phyloP scores from a whole-genome alignment of 2,888 invertebrate genomes.

The Pandemis corylana region DNA sequence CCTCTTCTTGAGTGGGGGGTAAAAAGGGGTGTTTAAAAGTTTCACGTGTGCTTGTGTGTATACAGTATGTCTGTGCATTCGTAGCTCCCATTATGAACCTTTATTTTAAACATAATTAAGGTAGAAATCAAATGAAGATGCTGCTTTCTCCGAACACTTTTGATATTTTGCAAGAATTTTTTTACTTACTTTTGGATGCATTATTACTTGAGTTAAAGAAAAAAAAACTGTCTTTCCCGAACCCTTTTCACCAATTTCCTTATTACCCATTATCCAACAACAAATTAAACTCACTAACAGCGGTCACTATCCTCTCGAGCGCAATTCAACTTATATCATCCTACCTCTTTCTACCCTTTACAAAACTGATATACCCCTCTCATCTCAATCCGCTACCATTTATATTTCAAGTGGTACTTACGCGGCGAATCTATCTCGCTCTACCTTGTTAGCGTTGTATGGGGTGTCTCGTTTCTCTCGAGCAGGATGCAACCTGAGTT shows the following conservation, averaged over 20 bases:
- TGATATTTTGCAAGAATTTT: too few relatives aligned
- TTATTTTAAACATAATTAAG: too few relatives aligned
- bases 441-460: constrained; percentile 46
- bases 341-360: constrained; percentile 41
- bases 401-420: constrained; percentile 76
- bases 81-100: too few relatives aligned
- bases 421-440: constrained; percentile 59
- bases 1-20: too few relatives aligned
- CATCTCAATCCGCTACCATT: constrained; percentile 77
- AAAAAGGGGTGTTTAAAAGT: too few relatives aligned
- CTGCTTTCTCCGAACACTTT: too few relatives aligned
- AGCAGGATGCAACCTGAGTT: constrained; percentile 44
- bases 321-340: constrained; percentile 29
- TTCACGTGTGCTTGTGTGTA: too few relatives aligned
- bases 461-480: constrained; percentile 32
- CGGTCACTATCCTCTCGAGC: constrained; percentile 45
- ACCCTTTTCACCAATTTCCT: constrained; percentile 22
- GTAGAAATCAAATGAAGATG: too few relatives aligned
- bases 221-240: background rate
- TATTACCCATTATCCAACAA: constrained; percentile 18
- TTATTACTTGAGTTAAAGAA: background rate
- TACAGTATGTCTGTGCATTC: too few relatives aligned
- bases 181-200: too few relatives aligned
- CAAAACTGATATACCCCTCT: constrained; percentile 45
- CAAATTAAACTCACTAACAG: constrained; percentile 15